Evolutionary conservation across 2,888 invertebrate genomes (phyloP), one percentile per base, ranked within the genome.

Genomic region (Cephus pygmeus): DNA sequence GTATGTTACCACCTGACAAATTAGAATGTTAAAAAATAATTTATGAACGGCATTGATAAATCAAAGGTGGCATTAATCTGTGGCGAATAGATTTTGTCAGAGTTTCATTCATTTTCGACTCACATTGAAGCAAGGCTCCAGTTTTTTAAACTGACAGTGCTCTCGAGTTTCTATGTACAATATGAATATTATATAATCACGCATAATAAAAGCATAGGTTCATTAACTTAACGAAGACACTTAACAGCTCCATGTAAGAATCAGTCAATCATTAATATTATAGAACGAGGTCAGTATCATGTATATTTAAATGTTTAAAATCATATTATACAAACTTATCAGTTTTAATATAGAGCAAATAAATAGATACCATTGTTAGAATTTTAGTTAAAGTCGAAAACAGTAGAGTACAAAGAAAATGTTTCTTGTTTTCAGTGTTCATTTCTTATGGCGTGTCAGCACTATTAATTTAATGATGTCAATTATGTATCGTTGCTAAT

Each of bases 231-330:
- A 34, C 30, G 30, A 40, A 74, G 35, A 35, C 30, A 74, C 23
- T 74, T 15, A 74, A 74, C 15, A 35, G 74, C 35, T 74, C 74
- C 30, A 35, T 40, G 74, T 74, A 74, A 74, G 74, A 74, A 74
- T 35, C 74, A 74, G 34, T 74, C 3, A 35, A 33, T 30, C 30
- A 30, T 33, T 34, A 71, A 33, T 34, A 71, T 71, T 71, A 56
- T 56, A 23, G 23, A 56, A 2, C 23, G 6, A 56, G 56, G 6
- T 56, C 56, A 23, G 23, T 56, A 56, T 56, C 9, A 9, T 23
- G 56, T 56, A 56, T 56, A 23, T 23, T 56, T 6, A 56, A 56
- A 23, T 56, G 1, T 23, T 56, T 56, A 23, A 56, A 56, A 23
- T 23, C 23, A 56, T 56, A 23, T 56, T 56, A 23, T 23, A 56